Conservation (phyloP, 2,888 invertebrate genomes). For the Lingula anatina region DNA sequence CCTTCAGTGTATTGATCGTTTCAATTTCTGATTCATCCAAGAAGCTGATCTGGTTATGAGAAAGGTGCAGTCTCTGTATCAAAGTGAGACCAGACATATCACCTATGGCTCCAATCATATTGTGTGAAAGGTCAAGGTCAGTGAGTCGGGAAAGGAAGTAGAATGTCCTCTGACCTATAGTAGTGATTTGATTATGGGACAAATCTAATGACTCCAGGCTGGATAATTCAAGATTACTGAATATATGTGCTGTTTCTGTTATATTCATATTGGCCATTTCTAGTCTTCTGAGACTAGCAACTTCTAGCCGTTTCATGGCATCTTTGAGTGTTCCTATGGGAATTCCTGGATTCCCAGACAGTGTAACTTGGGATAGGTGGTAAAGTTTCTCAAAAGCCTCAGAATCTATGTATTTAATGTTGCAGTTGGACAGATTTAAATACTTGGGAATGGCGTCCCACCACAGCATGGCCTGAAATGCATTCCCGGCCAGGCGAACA, state of each 20-base stretch:
- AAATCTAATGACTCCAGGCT: neutral
- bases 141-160: slow-evolving; percentile 1
- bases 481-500: slow-evolving; percentile 12
- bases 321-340: slow-evolving; percentile 10
- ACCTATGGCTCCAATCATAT: slow-evolving; percentile 12
- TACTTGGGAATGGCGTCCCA: slow-evolving; percentile 20
- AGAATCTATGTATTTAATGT: slow-evolving; percentile 18
- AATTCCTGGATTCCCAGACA: slow-evolving; percentile 20
- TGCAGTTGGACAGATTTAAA: slow-evolving; percentile 25
- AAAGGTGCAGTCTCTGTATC: slow-evolving; percentile 17
- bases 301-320: slow-evolving; percentile 15
- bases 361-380: slow-evolving; percentile 16
- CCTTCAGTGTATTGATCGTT: slow-evolving; percentile 17
- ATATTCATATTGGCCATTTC: slow-evolving; percentile 14
- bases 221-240: neutral
- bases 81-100: no score
- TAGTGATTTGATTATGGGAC: neutral
- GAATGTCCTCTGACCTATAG: neutral
- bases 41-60: slow-evolving; percentile 16
- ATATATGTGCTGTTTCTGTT: neutral
- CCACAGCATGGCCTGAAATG: slow-evolving; percentile 17
- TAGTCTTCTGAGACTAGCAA: slow-evolving; percentile 14
- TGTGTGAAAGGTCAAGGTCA: slow-evolving; percentile 19
- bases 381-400: slow-evolving; percentile 16
- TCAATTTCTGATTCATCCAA: slow-evolving; percentile 15